Conservation (phyloP, 2,888 invertebrate genomes). For the Carabus problematicus region DNA sequence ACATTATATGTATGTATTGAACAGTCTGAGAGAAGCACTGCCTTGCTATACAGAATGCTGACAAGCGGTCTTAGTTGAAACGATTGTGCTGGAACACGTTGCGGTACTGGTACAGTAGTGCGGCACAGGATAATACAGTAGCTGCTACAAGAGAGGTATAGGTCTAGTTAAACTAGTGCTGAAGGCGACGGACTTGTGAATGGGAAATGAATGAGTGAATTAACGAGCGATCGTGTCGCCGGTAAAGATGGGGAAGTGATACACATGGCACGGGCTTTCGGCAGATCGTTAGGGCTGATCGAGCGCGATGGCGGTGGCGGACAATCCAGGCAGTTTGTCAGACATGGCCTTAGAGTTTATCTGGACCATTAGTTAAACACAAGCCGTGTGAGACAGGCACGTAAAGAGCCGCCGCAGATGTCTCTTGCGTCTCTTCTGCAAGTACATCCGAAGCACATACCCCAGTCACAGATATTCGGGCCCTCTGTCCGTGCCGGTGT, state of each 20-base stretch:
- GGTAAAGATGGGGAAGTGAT: slow-evolving; percentile 10
- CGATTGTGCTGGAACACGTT: no score
- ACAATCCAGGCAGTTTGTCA: slow-evolving; percentile 43
- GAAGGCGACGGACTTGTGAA: not conserved
- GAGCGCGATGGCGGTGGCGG: slow-evolving; percentile 37
- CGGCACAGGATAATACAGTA: no score
- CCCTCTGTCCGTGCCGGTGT: no score
- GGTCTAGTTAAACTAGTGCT: slow-evolving; percentile 1
- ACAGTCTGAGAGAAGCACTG: no score
- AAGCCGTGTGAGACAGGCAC: slow-evolving; percentile 21
- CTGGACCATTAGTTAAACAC: slow-evolving; percentile 41
- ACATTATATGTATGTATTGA: no score
- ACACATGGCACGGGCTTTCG: slow-evolving; percentile 31
- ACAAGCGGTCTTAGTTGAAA: no score
- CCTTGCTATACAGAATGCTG: no score
- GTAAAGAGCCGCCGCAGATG: slow-evolving; percentile 9
- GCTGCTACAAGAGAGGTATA: not conserved
- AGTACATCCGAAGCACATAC: not conserved
- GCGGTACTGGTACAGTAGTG: no score
- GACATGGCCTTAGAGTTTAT: slow-evolving; percentile 41
- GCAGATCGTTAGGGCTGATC: slow-evolving; percentile 42
- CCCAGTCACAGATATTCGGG: no score
- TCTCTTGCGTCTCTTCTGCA: not conserved
- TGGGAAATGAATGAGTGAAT: slow-evolving; percentile 25
- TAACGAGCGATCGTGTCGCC: slow-evolving; percentile 17